Base-by-base conservation (phyloP, 2,113 vertebrate genomes). In the Oryzias melastigma region DNA sequence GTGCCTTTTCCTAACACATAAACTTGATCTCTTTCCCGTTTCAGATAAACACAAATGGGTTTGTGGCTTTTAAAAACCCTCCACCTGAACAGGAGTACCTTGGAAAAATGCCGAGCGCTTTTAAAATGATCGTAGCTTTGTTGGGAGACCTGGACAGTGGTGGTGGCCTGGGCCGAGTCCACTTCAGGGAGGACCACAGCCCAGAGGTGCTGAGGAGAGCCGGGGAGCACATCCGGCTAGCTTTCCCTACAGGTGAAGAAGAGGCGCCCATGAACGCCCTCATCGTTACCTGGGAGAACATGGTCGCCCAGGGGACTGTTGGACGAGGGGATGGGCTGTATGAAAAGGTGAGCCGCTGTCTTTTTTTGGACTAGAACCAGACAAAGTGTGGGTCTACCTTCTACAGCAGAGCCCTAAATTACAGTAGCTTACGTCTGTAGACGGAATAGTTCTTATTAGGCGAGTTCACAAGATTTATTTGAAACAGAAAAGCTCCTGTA, bases 41-140 rank as follows among this genome's bases (percentile, higher is more conserved):
- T 16, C 90, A 98, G 95, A 80, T 98, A 50, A 86, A 89, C 70
- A 97, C 95, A 6, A 98, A 98, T 49, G 96, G 96, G 3, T 91
- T 97, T 60, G 92, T 98, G 56, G 89, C 94, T 1, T 24, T 86
- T 16, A 90, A 58, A 1, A 16, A 89, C 5, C 95, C 94, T 0
- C 87, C 88, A 0, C 60, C 70, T 3, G 81, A 94, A 78, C 84
- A 84, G 5, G 62, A 88, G 18, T 93, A 94, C 51, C 89, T 96
- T 5, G 93, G 94, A 17, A 87, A 90, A 48, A 95, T 92, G 75
- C 95, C 95, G 0, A 71, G 92, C 5, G 68, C 52, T 43, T 98
- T 97, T 14, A 91, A 92, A 3, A 88, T 90, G 46, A 83, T 95
- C 0, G 94, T 94, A 3, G 92, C 92, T 3, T 92, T 96, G 75